phyloP scores from a whole-genome alignment of 1,140 invertebrate genomes.

The Lasaia peninsularis region DNA sequence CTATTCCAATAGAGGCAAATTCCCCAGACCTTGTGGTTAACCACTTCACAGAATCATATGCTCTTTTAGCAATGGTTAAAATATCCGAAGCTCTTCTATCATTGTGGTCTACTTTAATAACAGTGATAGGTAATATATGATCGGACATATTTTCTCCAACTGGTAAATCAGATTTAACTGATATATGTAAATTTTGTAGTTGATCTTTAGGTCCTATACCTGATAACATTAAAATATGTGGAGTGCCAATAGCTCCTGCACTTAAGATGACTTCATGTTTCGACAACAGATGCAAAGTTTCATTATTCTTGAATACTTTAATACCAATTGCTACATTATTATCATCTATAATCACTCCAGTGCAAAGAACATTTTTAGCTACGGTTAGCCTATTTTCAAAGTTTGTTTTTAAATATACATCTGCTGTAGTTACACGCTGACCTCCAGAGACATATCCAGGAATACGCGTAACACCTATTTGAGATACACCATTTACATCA shows the following conservation, averaged over 20 bases:
- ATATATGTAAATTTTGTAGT: conserved; percentile 74
- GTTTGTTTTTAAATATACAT: conserved; percentile 41
- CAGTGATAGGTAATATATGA: conserved; percentile 77
- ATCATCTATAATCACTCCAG: conserved; percentile 83
- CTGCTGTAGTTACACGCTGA: conserved; percentile 40
- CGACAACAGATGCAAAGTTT: conserved; percentile 56
- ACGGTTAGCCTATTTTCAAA: conserved; percentile 83
- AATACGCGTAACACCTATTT: conserved; percentile 74
- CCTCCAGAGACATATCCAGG: conserved; percentile 40
- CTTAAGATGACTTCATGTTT: conserved; percentile 85
- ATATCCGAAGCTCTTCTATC: conserved; percentile 19
- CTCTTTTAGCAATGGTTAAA: conserved; percentile 51
- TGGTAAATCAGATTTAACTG: conserved; percentile 78
- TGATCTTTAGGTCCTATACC: conserved; percentile 83
- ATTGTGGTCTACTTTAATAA: conserved; percentile 60
- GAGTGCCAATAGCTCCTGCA: conserved; percentile 83
- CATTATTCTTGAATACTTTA: conserved; percentile 19
- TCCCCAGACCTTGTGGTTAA: conserved; percentile 49
- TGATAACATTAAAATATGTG: conserved; percentile 86
- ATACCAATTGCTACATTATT: conserved; percentile 83
- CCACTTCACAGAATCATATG: conserved; percentile 48
- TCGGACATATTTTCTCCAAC: conserved; percentile 89
- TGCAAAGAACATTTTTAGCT: conserved; percentile 82
- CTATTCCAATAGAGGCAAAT: conserved; percentile 68
- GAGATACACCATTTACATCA: conserved; percentile 77